Base-by-base conservation (phyloP, 2,113 vertebrate species). In the Chelonoidis abingdonii region DNA sequence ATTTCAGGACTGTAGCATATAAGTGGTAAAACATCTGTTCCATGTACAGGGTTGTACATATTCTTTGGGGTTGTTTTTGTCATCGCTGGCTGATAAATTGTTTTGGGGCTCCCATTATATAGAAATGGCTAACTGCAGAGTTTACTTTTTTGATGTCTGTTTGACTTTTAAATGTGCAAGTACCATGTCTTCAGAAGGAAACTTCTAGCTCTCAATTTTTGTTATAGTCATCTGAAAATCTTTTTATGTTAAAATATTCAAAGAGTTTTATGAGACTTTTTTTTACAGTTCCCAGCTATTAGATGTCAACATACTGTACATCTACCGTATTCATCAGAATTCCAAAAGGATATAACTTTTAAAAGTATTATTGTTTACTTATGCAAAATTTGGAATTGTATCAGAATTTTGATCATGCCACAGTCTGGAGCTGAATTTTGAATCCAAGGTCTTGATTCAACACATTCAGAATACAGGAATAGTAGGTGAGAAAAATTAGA, bases 11-110 rank as follows among this genome's bases (percentile, higher is more conserved):
- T 84, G 65, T 5, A 31, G 65, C 91, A 87, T 87, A 49, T 89
- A 96, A 97, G 87, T 93, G 91, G 52, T 94, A 95, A 95, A 96
- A 97, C 93, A 96, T 97, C 94, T 96, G 95, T 92, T 94, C 24
- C 0, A 29, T 83, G 56, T 17, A 24, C 81, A 95, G 65, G n/a
- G 56, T 78, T 96, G 89, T 95, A 95, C 95, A 95, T 96, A 95
- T 92, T 92, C 88, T 86, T 95, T 93, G 89, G 90, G 89, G 86
- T 54, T 95, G 27, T 88, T 96, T 96, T 95, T 96, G 89, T 96
- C 94, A 84, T 88, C 72, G 89, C 69, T 94, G 75, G 10, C 38
- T 97, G 87, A 95, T 88, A 95, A 96, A 96, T 89, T 75, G 62
- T 92, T 94, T 93, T 49, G 56, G 80, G 80, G 44, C 12, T 95